These are phyloP conservation scores for Tigriopus japonicus DNA, from an alignment of 1,140 invertebrate genomes.

Conservation along the genomic window DNA sequence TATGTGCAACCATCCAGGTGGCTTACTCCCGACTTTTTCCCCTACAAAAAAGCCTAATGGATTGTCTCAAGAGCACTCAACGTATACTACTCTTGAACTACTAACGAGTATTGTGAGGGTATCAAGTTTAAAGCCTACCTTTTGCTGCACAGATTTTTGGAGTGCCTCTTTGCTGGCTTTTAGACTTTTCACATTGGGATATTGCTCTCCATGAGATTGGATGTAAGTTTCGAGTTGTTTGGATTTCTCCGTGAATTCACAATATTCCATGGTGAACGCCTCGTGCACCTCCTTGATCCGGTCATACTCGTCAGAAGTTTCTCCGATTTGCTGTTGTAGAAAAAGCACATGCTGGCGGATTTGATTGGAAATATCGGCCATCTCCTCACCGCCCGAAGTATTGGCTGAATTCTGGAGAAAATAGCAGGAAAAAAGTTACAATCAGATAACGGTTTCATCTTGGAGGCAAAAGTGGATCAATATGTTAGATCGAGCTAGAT, in stretches of 20 bases:
- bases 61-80: no score
- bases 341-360: conserved; percentile 1
- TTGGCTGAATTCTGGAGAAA: not conserved
- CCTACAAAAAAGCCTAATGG: no score
- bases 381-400: not conserved
- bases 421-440: not conserved
- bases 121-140: not conserved
- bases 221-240: not conserved
- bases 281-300: not conserved
- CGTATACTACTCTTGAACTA: no score
- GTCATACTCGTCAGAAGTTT: not conserved
- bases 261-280: conserved; percentile 7
- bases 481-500: not conserved
- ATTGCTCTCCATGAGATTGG: not conserved
- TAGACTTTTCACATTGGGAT: not conserved
- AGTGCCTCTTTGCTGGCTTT: not conserved
- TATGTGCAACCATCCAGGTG: no score
- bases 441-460: not conserved
- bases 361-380: not conserved
- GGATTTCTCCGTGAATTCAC: not conserved
- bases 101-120: not conserved
- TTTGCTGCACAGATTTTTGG: not conserved
- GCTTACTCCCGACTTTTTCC: no score
- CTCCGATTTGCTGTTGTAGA: not conserved
- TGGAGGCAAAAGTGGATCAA: not conserved